These are phyloP conservation scores for Anthophora plumipes DNA, from an alignment of 2,888 invertebrate species.

Conservation along the genomic window DNA sequence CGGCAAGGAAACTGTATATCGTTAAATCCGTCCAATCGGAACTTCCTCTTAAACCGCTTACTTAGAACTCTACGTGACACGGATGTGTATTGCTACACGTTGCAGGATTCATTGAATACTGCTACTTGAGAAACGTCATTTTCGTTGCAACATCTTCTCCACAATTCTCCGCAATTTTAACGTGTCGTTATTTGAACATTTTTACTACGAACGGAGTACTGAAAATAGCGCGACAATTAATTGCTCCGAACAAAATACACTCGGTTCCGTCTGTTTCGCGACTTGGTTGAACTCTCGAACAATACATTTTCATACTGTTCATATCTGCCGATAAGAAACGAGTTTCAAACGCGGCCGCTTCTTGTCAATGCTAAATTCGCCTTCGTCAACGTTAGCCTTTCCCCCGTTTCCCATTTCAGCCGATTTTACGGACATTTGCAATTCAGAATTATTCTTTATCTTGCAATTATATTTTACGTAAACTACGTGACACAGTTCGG, in stretches of 20 bases:
- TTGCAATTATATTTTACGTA: background rate
- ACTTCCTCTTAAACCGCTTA: background rate
- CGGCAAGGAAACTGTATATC: constrained; percentile 48
- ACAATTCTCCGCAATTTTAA: no score
- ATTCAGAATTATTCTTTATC: constrained; percentile 20
- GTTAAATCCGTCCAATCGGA: constrained; percentile 22
- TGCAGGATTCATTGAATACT: no score
- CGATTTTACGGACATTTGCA: constrained; percentile 8
- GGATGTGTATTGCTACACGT: no score
- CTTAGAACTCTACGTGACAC: background rate
- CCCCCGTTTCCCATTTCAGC: background rate
- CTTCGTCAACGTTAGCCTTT: constrained; percentile 18
- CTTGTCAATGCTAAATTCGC: constrained; percentile 43
- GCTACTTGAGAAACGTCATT: no score
- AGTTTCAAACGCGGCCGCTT: constrained; percentile 35
- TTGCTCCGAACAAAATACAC: no score
- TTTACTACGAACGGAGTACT: no score
- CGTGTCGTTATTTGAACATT: no score
- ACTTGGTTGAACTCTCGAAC: background rate
- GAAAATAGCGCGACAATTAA: no score
- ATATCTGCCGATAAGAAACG: constrained; percentile 34
- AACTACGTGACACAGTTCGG: no score
- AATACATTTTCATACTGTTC: constrained; percentile 6
- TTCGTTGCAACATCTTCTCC: no score
- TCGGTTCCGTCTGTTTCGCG: no score